Base-by-base conservation (phyloP, 2,113 vertebrate species). In the Heptranchias perlo region DNA sequence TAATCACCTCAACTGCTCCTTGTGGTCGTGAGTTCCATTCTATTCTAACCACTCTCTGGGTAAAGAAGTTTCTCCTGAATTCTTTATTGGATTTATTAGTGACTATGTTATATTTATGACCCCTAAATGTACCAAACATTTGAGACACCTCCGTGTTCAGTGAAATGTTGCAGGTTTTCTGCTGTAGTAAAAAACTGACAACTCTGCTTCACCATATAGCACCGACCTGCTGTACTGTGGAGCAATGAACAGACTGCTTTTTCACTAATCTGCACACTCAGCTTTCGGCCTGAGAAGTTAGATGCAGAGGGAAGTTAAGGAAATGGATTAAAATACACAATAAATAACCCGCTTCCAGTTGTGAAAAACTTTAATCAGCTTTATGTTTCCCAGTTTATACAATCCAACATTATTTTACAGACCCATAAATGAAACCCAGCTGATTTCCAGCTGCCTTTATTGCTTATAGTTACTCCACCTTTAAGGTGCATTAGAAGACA, bases 361-460 rank as follows among this genome's bases (percentile, higher is more conserved):
- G 86, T 49, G 47, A 54, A 8, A 89, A 54, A 89, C 47, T 31
- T 89, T 91, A 91, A 91, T 92, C 39, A 82, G 78, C 78, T 82
- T 61, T 92, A 92, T 58, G 31, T 58, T n/a, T 61, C 87, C 52
- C 31, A n/a, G 54, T 92, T 92, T 61, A 92, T 35, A 58, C 52
- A 92, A 93, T 93, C 58, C 89, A 62, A 93, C 64, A 39, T 93
- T 62, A 62, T 93, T 93, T 93, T 62, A 39, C 58, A 93, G 58
- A 64, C 58, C 13, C 52, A 21, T 62, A 39, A 93, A 93, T 64
- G 16, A 91, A 91, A 58, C 52, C 87, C 52, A 58, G 52, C 52
- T 0, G 31, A 91, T 58, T 58, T 91, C 87, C 52, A 61, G 58
- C 58, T 16, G 35, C 47, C 52, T 93, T 62, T 44, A 93, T 93